Evolutionary conservation across 2,113 vertebrate species (phyloP).

Genomic region (Laterallus jamaicensis): DNA sequence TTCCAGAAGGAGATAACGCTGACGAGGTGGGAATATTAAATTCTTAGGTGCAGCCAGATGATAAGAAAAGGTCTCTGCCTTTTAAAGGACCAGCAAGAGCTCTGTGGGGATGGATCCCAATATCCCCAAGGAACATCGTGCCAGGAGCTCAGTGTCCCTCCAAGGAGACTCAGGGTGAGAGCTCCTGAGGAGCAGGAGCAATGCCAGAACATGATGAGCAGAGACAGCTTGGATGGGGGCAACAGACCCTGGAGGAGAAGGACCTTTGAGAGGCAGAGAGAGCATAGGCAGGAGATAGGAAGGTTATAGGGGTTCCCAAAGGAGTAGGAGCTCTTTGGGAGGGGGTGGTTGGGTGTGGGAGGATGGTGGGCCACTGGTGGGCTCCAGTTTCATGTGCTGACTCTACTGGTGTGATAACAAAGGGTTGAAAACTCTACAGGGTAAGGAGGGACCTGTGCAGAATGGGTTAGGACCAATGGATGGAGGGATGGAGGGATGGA

Average conservation of each 20-base stretch:
- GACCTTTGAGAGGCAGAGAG: neutral
- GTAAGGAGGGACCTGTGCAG: neutral
- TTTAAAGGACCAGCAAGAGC: neutral
- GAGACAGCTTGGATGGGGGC: neutral
- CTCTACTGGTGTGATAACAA: neutral
- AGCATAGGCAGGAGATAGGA: neutral
- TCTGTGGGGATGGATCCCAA: neutral
- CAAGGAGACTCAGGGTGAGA: neutral
- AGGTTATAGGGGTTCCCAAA: neutral
- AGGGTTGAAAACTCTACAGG: neutral
- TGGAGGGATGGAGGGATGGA: neutral
- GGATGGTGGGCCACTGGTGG: neutral
- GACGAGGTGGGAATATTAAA: neutral
- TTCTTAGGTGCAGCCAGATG: neutral
- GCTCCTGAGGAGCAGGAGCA: neutral
- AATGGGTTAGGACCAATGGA: neutral
- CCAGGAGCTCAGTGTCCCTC: neutral
- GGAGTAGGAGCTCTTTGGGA: neutral
- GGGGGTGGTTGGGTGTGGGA: neutral
- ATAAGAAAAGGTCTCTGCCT: neutral
- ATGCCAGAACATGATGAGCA: neutral
- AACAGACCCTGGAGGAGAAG: no score
- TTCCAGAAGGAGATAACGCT: no score
- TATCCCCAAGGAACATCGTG: neutral
- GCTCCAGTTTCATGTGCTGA: neutral